A percentile compares a stretch with the other conserved stretches of the same genome.
Evolutionary conservation across 2,797 vertebrate species (phyloP).

Genomic region (Yasuhikotakia modesta): DNA sequence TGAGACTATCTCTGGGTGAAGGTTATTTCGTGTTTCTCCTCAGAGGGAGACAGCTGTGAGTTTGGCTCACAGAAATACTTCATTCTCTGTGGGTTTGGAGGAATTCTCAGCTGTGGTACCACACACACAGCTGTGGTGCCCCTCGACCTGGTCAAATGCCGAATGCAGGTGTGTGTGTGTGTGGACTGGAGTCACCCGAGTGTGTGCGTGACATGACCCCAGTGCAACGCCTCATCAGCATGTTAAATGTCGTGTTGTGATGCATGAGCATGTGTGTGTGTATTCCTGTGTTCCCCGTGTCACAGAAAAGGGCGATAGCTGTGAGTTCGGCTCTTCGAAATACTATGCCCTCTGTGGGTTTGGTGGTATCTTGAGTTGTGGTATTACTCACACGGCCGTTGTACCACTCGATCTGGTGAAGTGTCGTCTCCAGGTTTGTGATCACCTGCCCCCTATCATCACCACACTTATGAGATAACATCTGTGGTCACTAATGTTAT

Average conservation of each 20-base stretch:
- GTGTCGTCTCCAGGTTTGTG: constrained; percentile 72
- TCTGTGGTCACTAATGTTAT: background rate
- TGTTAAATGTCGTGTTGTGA: constrained; percentile 59
- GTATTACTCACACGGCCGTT: constrained; percentile 70
- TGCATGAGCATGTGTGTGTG: constrained; percentile 61
- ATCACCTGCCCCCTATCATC: background rate
- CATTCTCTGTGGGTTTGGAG: constrained; percentile 87
- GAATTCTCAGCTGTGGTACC: constrained; percentile 88
- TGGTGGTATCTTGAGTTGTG: constrained; percentile 71
- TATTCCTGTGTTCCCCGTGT: constrained; percentile 43
- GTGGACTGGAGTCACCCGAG: constrained; percentile 5
- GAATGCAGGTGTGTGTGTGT: constrained; percentile 86
- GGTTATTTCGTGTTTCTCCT: constrained; percentile 71
- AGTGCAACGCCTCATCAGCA: constrained; percentile 50
- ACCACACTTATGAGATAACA: background rate
- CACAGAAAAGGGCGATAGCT: constrained; percentile 66
- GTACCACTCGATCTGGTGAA: constrained; percentile 72
- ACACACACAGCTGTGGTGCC: constrained; percentile 88
- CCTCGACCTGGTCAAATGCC: constrained; percentile 89
- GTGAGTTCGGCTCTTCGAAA: constrained; percentile 67
- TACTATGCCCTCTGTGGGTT: constrained; percentile 71
- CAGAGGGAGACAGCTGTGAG: constrained; percentile 91
- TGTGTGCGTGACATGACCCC: constrained; percentile 29
- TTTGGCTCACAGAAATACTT: constrained; percentile 88
- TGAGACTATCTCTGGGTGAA: background rate